Conservation (phyloP, 35 echinoderm and acorn worm genomes). For the Ophiothrix spiculata region DNA sequence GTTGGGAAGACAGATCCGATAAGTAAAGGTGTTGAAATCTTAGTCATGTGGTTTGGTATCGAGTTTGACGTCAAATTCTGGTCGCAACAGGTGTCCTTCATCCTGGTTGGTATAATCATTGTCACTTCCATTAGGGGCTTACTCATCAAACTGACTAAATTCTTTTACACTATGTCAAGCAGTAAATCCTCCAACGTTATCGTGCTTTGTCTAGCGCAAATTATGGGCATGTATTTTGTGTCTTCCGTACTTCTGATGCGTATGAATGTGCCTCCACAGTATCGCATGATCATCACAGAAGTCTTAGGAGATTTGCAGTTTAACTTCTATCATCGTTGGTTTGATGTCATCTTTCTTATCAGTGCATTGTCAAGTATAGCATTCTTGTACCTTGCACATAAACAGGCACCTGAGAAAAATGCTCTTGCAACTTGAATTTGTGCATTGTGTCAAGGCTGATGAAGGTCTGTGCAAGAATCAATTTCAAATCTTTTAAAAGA, state of each 20-base stretch:
- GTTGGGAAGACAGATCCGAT: slow-evolving; percentile 96
- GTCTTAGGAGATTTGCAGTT: slow-evolving; percentile 96
- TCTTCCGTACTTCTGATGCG: slow-evolving; percentile 93
- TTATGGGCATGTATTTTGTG: slow-evolving; percentile 99
- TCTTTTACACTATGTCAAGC: slow-evolving; percentile 98
- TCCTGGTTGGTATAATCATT: slow-evolving; percentile 96
- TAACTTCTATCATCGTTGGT: slow-evolving; percentile 99
- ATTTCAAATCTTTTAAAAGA: no score
- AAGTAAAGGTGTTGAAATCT: slow-evolving; percentile 87
- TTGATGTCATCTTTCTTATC: slow-evolving; percentile 96
- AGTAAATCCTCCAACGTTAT: slow-evolving; percentile 98
- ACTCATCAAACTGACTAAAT: slow-evolving; percentile 98
- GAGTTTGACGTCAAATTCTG: slow-evolving; percentile 97
- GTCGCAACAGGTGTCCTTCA: slow-evolving; percentile 98
- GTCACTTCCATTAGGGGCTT: slow-evolving; percentile 92
- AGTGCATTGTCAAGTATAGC: slow-evolving; percentile 95
- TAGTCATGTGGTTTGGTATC: slow-evolving; percentile 73
- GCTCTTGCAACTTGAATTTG: not conserved
- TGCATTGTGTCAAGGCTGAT: no score
- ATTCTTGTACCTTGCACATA: slow-evolving; percentile 91
- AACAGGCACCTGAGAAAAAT: slow-evolving; percentile 88
- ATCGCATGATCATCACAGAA: slow-evolving; percentile 93
- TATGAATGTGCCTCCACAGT: slow-evolving; percentile 93
- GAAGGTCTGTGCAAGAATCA: no score
- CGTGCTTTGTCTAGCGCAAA: slow-evolving; percentile 87